Evolutionary conservation across 2,113 vertebrate species (phyloP).

Genomic region (Hydrochoerus hydrochaeris): DNA sequence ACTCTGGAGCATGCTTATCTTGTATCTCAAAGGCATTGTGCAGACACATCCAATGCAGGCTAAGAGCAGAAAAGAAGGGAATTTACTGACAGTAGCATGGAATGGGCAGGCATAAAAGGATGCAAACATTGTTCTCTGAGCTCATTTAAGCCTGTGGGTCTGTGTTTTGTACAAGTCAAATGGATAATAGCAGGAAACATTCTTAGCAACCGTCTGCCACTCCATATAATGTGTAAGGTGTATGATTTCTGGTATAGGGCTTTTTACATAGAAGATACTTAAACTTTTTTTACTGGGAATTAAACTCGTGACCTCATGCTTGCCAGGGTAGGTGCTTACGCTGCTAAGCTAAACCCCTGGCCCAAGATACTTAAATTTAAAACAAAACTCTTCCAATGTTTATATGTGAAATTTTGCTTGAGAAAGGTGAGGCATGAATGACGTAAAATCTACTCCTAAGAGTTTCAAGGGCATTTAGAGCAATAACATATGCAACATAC

Average conservation of each 20-base stretch:
- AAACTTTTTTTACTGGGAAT: too few species aligned
- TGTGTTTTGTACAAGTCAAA: conserved; percentile 3
- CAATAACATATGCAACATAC: not conserved
- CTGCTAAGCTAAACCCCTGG: too few species aligned
- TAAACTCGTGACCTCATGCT: too few species aligned
- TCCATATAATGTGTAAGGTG: accelerated
- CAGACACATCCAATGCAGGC: not conserved
- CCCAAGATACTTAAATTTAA: not conserved
- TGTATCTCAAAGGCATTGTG: not conserved
- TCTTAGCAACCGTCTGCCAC: not conserved
- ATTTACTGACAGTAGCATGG: accelerated
- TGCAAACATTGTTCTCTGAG: not conserved
- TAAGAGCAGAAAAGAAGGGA: not conserved
- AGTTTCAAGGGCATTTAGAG: not conserved
- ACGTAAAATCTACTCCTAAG: not conserved
- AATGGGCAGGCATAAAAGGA: not conserved
- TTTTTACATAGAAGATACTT: not conserved
- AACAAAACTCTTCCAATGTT: not conserved
- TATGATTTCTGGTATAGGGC: not conserved
- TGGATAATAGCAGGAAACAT: not conserved
- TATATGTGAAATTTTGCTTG: not conserved
- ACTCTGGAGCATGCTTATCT: not conserved
- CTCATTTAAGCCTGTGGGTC: not conserved
- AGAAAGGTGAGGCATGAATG: not conserved
- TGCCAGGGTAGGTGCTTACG: too few species aligned